Evolutionary conservation across 2,797 vertebrate species (phyloP).

Genomic region (Calcarius lapponicus): DNA sequence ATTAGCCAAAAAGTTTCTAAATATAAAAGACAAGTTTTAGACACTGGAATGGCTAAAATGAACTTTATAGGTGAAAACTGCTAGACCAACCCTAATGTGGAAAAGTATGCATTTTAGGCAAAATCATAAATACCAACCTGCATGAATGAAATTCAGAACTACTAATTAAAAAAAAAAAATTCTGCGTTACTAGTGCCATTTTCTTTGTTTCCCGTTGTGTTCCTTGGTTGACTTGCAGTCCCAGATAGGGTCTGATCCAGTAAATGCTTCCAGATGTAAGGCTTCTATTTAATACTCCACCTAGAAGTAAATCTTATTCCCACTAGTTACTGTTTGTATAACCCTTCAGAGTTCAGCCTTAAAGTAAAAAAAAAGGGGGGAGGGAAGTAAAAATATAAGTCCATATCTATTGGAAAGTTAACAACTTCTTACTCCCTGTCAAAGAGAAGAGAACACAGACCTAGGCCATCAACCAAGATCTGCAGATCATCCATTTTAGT

Average conservation of each 20-base stretch:
- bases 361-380: not conserved
- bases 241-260: conserved; percentile 32
- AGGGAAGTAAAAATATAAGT: not conserved
- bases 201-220: not conserved
- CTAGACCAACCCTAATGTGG: not conserved
- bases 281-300: conserved; percentile 31
- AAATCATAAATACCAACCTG: not conserved
- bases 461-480: not conserved
- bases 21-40: not conserved
- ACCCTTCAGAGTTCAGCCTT: conserved; percentile 1
- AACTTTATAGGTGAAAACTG: not conserved
- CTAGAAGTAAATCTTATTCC: conserved; percentile 47
- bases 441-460: not conserved
- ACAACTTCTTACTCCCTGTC: conserved; percentile 1
- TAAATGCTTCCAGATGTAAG: conserved; percentile 62
- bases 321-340: conserved; percentile 55
- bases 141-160: not conserved
- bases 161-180: not conserved
- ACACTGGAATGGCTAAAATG: not conserved
- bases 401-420: not conserved
- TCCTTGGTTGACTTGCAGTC: not conserved
- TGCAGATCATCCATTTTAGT: not conserved
- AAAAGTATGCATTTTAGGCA: not conserved
- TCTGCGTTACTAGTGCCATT: not conserved
- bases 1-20: not conserved